Evolutionary conservation across 2,797 vertebrate species (phyloP), one percentile per base, ranked within the genome.

Genomic region (Vipera ursinii): DNA sequence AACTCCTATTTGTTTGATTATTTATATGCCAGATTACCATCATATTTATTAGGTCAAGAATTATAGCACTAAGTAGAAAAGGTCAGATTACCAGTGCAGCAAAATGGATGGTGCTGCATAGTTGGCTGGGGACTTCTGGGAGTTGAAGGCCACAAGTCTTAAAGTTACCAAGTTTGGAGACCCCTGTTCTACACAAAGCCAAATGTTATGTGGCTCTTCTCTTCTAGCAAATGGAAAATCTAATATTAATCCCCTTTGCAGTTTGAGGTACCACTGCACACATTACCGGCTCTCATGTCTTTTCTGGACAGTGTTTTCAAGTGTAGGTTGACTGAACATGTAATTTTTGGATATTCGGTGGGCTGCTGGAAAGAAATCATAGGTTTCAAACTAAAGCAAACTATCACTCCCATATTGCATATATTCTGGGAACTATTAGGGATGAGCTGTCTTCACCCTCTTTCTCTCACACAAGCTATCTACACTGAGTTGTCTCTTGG

Each of bases 301-400:
- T 61, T 93, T 3, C 53, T 7, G 78, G 89, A 88, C 12, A 93
- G 91, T 92, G 51, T 10, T 57, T 73, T 91, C 32, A 69, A 14
- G 5, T 73, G 10, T 78, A 93, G 48, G 89, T 91, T 93, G 85
- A 60, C 44, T 93, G 94, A 94, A 88, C 17, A 14, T 87, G 56
- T 88, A 93, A 93, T 96, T 96, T 96, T 94, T 69, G 51, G 55
- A 90, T 95, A 95, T 96, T 94, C 96, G 65, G 91, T 93, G 69
- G 95, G 78, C 90, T 96, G 15, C 94, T 94, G 93, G 92, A 90
- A 96, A 95, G 92, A 96, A 95, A 94, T 82, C 9, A 86, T 78
- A 89, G 69, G 82, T 96, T 96, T 63, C 9, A 63, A 63, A 28
- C 26, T 28, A 63, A 63, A 63, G 9, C 60, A 63, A 63, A 63